Base-by-base conservation (phyloP, 2,888 invertebrate genomes). In the Calameuta filiformis region DNA sequence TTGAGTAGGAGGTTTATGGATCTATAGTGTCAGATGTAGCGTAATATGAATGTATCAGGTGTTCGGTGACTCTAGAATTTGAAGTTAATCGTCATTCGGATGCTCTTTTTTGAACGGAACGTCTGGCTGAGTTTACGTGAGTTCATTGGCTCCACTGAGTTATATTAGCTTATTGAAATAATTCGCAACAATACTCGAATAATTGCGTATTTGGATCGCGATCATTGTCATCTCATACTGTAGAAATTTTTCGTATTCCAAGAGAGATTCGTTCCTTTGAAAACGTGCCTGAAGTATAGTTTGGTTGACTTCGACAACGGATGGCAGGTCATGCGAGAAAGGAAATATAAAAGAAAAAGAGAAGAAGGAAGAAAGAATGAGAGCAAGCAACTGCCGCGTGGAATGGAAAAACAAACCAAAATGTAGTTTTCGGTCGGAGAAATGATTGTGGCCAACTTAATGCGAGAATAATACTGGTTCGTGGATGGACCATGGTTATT, bases 301-400 rank as follows among this genome's bases (percentile, higher is more conserved):
- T 31, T 71, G 71, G 31, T 9, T 71, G 34, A 30, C 12, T 34
- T 71, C 71, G 71, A 71, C 23, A 23, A 33, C 34, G 71, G 71
- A 34, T 34, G 71, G 71, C 34, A 71, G 71, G 71, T 33, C 71
- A 71, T 71, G 71, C 33, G 71, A 71, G 33, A 71, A 71, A 71
- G 12, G 9, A 33, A 31, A 34, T n/a, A 56, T 23, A 33, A 69
- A 71, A 34, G 33, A 33, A 15, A 71, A 30, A 34, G 31, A 34
- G 4, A 33, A 15, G 12, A 34, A 71, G 71, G 34, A 71, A 71
- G 71, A 69, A 69, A 69, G 71, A 71, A 71, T 6, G 34, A 34
- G 71, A 71, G 71, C n/a, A 31, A 69, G 69, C 71, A 34, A 71
- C 31, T 71, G 71, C 34, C 11, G 71, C 71, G 3, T 71, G 31